A percentile compares a stretch with the other conserved stretches of the same genome.
Conservation (phyloP, 2,797 vertebrate genomes). For the Nannoperca australis region DNA sequence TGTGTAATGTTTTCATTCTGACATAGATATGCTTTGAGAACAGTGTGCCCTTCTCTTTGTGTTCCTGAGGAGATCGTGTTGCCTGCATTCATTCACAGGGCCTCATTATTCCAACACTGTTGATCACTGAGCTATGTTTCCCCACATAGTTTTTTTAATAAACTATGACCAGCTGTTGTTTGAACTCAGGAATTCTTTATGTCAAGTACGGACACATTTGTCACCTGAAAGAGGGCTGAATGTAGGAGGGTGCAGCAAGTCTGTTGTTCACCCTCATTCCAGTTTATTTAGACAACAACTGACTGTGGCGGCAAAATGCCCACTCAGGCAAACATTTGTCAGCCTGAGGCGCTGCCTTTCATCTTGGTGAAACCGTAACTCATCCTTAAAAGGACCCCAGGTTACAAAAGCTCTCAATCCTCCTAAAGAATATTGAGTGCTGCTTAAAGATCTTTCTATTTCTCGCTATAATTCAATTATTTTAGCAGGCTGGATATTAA, state of each 20-base stretch:
- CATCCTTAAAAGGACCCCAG: slow-evolving; percentile 33
- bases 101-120: slow-evolving; percentile 54
- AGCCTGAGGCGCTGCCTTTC: slow-evolving; percentile 26
- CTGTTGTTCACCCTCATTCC: slow-evolving; percentile 13
- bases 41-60: slow-evolving; percentile 57
- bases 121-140: slow-evolving; percentile 29
- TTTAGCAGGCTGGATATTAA: slow-evolving; percentile 17
- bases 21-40: slow-evolving; percentile 77
- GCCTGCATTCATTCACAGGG: slow-evolving; percentile 67
- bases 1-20: slow-evolving; percentile 74
- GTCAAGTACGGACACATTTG: not conserved
- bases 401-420: slow-evolving; percentile 34
- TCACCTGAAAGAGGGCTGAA: not conserved
- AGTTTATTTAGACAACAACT: slow-evolving; percentile 29
- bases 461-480: slow-evolving; percentile 2
- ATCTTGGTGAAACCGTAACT: slow-evolving; percentile 64
- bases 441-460: slow-evolving; percentile 20
- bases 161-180: not conserved
- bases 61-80: slow-evolving; percentile 68
- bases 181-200: not conserved
- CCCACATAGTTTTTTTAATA: not conserved
- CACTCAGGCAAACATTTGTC: slow-evolving; percentile 58
- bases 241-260: not conserved
- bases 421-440: slow-evolving; percentile 22
- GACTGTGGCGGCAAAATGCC: slow-evolving; percentile 23